A percentile compares a stretch with the other conserved stretches of the same genome.
These are phyloP conservation scores for Phaedon cochleariae DNA, from an alignment of 2,888 invertebrate species.

Conservation along the genomic window DNA sequence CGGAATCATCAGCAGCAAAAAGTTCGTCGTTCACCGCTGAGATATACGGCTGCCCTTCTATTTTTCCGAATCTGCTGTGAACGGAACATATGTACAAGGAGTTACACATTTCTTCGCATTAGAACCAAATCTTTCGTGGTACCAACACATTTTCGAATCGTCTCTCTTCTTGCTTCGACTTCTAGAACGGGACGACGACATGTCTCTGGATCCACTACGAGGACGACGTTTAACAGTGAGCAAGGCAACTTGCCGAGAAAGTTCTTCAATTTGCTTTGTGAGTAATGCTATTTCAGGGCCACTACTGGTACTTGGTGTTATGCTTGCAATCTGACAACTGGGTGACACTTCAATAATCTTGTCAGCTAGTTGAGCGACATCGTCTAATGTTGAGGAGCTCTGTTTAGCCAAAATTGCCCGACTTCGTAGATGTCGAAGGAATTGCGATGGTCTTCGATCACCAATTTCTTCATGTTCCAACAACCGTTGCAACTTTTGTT, in stretches of 20 bases:
- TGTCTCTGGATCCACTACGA: too few relatives aligned
- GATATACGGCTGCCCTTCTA: too few relatives aligned
- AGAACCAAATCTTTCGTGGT: not conserved
- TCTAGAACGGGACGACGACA: too few relatives aligned
- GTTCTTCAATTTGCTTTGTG: not conserved
- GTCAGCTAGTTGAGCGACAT: too few relatives aligned
- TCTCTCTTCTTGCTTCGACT: too few relatives aligned
- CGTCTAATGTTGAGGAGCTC: too few relatives aligned
- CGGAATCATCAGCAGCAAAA: too few relatives aligned
- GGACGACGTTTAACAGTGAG: not conserved
- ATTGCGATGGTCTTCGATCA: constrained; percentile 3
- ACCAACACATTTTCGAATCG: too few relatives aligned
- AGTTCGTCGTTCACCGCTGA: too few relatives aligned
- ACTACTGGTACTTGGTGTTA: too few relatives aligned
- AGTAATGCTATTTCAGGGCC: not conserved
- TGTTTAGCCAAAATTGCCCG: not conserved
- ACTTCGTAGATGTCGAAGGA: not conserved
- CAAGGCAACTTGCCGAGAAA: not conserved
- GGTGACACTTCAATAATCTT: too few relatives aligned
- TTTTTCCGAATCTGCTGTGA: not conserved
- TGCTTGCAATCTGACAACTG: too few relatives aligned
- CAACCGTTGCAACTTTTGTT: constrained; percentile 22
- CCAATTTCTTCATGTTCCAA: constrained; percentile 29
- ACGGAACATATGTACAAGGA: not conserved
- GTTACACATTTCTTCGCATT: not conserved